Percentiles rank a stretch among this genome's conserved stretches.
Conservation (phyloP, 2,797 vertebrate species). For the Tympanoctomys barrerae region DNA sequence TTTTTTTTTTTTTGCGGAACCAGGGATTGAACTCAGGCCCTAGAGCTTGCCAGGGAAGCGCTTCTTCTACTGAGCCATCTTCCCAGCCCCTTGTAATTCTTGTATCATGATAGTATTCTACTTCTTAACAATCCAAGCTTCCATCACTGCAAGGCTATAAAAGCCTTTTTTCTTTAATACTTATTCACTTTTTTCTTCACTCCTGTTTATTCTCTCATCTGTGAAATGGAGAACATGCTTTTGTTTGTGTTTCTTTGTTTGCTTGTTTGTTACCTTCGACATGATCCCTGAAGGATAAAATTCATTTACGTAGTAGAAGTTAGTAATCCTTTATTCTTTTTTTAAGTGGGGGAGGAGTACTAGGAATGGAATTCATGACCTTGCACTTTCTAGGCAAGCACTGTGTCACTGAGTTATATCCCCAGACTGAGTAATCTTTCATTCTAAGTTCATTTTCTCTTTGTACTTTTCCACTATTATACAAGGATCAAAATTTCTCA, state of each 20-base stretch:
- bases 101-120: not conserved
- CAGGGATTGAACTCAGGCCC: too few relatives aligned
- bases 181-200: not conserved
- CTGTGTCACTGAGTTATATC: too few relatives aligned
- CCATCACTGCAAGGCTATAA: not conserved
- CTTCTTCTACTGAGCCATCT: too few relatives aligned
- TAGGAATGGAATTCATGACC: too few relatives aligned
- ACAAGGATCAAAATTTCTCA: not conserved
- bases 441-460: not conserved
- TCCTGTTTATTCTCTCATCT: constrained; percentile 14
- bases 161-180: not conserved
- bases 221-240: not conserved
- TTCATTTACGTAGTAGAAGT: constrained; percentile 2
- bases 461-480: constrained; percentile 5
- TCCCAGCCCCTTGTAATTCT: too few relatives aligned
- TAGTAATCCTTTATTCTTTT: not conserved
- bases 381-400: too few relatives aligned
- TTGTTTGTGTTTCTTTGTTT: not conserved
- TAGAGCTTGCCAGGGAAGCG: too few relatives aligned
- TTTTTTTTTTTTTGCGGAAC: too few relatives aligned
- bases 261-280: not conserved
- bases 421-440: not conserved
- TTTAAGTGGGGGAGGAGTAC: too few relatives aligned
- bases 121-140: not conserved
- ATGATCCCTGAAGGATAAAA: not conserved